Base-by-base conservation (phyloP, 2,113 vertebrate genomes). In the Nerophis lumbriciformis region DNA sequence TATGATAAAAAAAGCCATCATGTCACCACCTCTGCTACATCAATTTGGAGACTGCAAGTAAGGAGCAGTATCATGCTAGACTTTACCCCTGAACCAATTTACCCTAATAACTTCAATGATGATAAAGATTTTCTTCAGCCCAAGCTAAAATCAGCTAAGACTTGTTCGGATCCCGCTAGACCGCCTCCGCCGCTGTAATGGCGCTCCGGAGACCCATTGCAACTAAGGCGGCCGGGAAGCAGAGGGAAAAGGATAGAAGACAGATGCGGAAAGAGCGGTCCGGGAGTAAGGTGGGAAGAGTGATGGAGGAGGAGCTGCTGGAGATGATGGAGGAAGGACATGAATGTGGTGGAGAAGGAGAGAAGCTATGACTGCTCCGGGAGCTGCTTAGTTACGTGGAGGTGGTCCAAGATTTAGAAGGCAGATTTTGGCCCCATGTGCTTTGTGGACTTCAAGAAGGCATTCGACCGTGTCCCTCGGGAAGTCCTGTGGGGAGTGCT, bases 21-120 rank as follows among this genome's bases (percentile, higher is more conserved):
- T 80, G 71, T 77, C 55, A 57, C 77, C 21, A 65, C 71, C 72
- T 65, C 65, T 76, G 54, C 61, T 58, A 64, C 61, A 73, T 68
- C 61, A 59, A 66, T 75, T 53, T 65, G 7, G 9, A 68, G 38
- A 54, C 54, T 64, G 35, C n/a, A 53, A 71, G 65, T 69, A 59
- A 75, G 65, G 44, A 59, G 74, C 54, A 65, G 50, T 66, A 45
- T 71, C 74, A 74, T 57, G 36, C 4, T 11, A 13, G n/a, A 57
- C 38, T 21, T 12, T 44, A 57, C 74, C 64, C 68, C 49, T 70
- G 64, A 47, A 49, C 73, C 78, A 80, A 79, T 82, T 78, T 79
- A 61, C 66, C 55, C 15, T 82, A 83, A 84, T 80, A 76, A 74
- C 55, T 71, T 73, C 62, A 61, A 81, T 83, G 71, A 83, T 79